A percentile compares a stretch with the other conserved stretches of the same genome.
Conservation (phyloP, 2,797 vertebrate genomes). For the Chromis chromis region DNA sequence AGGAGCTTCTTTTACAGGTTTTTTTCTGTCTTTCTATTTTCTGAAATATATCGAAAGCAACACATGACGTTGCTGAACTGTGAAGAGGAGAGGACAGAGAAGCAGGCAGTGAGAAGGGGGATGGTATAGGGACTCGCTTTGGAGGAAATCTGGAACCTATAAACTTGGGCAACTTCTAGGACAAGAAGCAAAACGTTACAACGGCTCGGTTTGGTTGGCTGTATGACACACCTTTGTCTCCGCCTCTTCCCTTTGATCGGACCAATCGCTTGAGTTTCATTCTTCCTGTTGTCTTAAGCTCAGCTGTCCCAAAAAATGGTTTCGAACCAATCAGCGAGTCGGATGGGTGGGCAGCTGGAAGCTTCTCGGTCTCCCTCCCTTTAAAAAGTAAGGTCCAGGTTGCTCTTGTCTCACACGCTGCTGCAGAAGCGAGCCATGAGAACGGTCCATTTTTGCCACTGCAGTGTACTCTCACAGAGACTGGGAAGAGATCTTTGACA, state of each 20-base stretch:
- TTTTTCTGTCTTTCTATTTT: conserved; percentile 19
- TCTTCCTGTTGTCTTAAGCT: conserved; percentile 76
- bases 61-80: conserved; percentile 56
- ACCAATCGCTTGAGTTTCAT: conserved; percentile 68
- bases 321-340: conserved; percentile 77
- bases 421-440: conserved; percentile 48
- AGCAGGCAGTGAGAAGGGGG: conserved; percentile 51
- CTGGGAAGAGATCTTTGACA: conserved; percentile 17
- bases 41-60: conserved; percentile 48
- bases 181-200: conserved; percentile 83
- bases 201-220: conserved; percentile 79
- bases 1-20: neutral
- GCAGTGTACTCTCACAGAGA: conserved; percentile 40
- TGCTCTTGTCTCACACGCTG: conserved; percentile 73
- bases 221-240: conserved; percentile 72
- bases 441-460: conserved; percentile 28
- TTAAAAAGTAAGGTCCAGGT: conserved; percentile 82
- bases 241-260: conserved; percentile 73
- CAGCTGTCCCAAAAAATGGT: conserved; percentile 64
- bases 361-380: conserved; percentile 74
- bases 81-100: conserved; percentile 34
- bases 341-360: conserved; percentile 75
- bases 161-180: conserved; percentile 87
- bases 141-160: conserved; percentile 94
- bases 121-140: conserved; percentile 68